phyloP scores from a whole-genome alignment of 2,797 vertebrate genomes.

The Hyperoplus lanceolatus region DNA sequence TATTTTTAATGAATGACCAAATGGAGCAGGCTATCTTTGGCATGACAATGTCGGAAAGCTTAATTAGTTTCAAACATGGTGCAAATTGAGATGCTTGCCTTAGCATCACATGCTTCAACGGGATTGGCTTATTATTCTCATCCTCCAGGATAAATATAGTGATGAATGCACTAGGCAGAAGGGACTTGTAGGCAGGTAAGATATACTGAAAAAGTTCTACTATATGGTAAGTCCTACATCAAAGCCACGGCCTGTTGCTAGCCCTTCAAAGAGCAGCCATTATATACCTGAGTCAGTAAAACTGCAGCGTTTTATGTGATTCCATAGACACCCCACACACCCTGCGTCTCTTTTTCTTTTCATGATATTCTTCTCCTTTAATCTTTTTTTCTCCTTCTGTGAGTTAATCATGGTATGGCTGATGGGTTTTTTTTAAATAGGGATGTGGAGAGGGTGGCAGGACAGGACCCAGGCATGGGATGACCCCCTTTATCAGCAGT shows the following conservation, averaged over 20 bases:
- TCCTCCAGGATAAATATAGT: conserved; percentile 51
- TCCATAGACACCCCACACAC: conserved; percentile 48
- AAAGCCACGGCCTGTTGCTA: conserved; percentile 59
- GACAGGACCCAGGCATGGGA: conserved; percentile 72
- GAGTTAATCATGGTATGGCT: conserved; percentile 74
- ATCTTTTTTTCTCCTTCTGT: conserved; percentile 57
- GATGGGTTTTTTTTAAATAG: conserved; percentile 71
- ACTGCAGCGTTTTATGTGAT: conserved; percentile 67
- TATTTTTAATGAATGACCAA: conserved; percentile 76
- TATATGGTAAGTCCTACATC: conserved; percentile 58
- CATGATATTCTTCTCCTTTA: conserved; percentile 72
- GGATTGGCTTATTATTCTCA: conserved; percentile 56
- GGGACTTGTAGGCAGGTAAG: conserved; percentile 36
- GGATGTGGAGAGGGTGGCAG: conserved; percentile 60
- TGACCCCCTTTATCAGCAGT: conserved; percentile 84
- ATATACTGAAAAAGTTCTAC: conserved; percentile 30
- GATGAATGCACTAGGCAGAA: conserved; percentile 32
- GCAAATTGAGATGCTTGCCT: conserved; percentile 60
- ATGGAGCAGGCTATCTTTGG: conserved; percentile 68
- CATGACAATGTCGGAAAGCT: conserved; percentile 54
- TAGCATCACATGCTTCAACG: conserved; percentile 47
- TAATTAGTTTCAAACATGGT: conserved; percentile 68
- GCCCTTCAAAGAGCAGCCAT: conserved; percentile 69
- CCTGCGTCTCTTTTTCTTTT: conserved; percentile 57
- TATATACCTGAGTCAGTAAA: conserved; percentile 66